These are phyloP conservation scores for Tethea ocularis DNA, from an alignment of 2,888 invertebrate species.

Conservation along the genomic window DNA sequence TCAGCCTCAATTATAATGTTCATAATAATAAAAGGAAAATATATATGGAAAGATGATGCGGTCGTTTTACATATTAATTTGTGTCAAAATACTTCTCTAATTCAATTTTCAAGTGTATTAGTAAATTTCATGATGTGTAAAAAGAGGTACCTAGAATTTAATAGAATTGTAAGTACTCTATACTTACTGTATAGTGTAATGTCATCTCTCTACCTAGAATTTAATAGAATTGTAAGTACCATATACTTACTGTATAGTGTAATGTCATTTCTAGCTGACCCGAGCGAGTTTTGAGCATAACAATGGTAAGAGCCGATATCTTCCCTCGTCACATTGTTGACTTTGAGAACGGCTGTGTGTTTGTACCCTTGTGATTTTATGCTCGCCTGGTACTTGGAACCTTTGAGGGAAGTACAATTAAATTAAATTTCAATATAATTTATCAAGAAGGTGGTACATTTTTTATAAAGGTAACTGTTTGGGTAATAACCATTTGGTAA, in stretches of 20 bases:
- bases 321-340: slow-evolving; percentile 77
- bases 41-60: too few species aligned
- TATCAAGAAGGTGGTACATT: background rate
- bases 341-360: slow-evolving; percentile 83
- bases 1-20: too few species aligned
- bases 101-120: background rate
- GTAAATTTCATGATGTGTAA: background rate
- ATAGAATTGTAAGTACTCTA: too few species aligned
- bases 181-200: background rate
- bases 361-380: slow-evolving; percentile 74
- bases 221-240: background rate
- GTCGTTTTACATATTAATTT: background rate
- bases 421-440: background rate
- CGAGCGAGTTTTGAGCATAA: slow-evolving; percentile 86
- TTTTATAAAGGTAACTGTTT: background rate
- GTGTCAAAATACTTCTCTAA: background rate
- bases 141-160: too few species aligned
- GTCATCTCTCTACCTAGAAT: background rate
- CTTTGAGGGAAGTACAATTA: slow-evolving; percentile 25
- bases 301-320: slow-evolving; percentile 87
- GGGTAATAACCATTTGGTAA: slow-evolving; percentile 80
- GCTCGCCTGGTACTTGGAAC: slow-evolving; percentile 59
- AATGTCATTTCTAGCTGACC: slow-evolving; percentile 85
- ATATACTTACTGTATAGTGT: slow-evolving; percentile 86
- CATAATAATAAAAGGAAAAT: too few species aligned